Base-by-base conservation (phyloP, 1,140 invertebrate genomes). In the Anoplolepis gracilipes region DNA sequence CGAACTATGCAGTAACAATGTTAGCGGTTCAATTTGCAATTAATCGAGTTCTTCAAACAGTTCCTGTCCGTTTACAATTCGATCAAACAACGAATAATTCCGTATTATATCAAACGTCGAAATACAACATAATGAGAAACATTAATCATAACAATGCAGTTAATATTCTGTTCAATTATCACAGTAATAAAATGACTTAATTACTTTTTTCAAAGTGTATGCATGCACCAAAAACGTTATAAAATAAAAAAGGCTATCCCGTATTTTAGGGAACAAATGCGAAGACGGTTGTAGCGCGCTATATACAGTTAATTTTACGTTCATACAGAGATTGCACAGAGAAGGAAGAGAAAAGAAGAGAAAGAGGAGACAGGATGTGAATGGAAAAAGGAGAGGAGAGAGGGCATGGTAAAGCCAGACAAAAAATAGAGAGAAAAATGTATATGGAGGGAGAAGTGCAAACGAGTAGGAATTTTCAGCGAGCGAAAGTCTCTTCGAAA, bases 401-500 rank as follows among this genome's bases (percentile, higher is more conserved):
- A 19, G 25, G 19, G 76, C n/a, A 19, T n/a, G 53, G 77, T 39
- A 70, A 64, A 82, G 61, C 46, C 77, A 82, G 84, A 62, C 76
- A 65, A 82, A 82, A 67, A 82, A 85, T 57, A 82, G 22, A 79
- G 64, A 62, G 85, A 87, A 81, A 59, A 70, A 42, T 59, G 67
- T 79, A 70, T 75, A 67, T 84, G 79, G 61, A 79, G 30, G 78
- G 76, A 87, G 82, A 77, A 90, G 86, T 85, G 77, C 85, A 87
- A 87, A 89, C 79, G 86, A 90, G 86, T 87, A 85, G 88, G 78
- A 90, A 90, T 90, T 90, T 90, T 90, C 86, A 90, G 36, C 76
- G 86, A 30, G 69, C 72, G 53, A 59, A 79, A 84, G 88, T 90
- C 89, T 87, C 86, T 90, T 90, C 88, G 86, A 90, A 90, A 90